Base-by-base conservation (phyloP, 2,888 invertebrate species). In the Caenorhabditis doughertyi region DNA sequence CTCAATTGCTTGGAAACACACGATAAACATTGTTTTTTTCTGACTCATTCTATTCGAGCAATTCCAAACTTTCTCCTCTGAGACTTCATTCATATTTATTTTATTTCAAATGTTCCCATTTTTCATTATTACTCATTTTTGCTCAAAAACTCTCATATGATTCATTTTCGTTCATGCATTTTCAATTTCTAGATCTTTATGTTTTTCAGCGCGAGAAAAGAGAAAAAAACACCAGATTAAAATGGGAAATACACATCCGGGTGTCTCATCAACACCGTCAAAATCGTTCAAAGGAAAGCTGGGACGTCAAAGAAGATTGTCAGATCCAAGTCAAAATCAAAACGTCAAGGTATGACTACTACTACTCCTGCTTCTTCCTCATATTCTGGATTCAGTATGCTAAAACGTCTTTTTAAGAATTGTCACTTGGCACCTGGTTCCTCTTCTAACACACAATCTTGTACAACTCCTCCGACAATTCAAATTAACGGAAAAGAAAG, bases 401-500 rank as follows among this genome's bases (percentile, higher is more conserved):
- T 27, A 42, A 68, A 27, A 60, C 60, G 60, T 60, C 25, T 60
- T 16, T 65, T 67, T 27, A 67, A 76, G 76, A 68, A 49, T 51
- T 74, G 35, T 18, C 55, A 65, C 13, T 27, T 74, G 42, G 53
- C 60, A 11, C 60, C 76, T 13, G 60, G 76, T 9, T 68, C 79
- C n/a, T 72, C 72, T 18, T n/a, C n/a, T 27, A 72, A 49, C 11
- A 49, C 77, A 13, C 64, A 74, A n/a, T 55, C 74, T 0, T 80
- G 71, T 35, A 80, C 82, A 13, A 83, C 83, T 16, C 82, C 84
- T 25, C 84, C 84, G 0, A 79, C 80, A 3, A 85, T 85, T 65
- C 82, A 83, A 64, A 85, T 85, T 13, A 85, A 85, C 42, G 84
- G 84, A 53, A 73, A 70, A 47, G 82, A 80, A 21, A 77, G 74